These are phyloP conservation scores for Drosophila neonasuta DNA, from an alignment of 2,888 invertebrate species.

Conservation along the genomic window DNA sequence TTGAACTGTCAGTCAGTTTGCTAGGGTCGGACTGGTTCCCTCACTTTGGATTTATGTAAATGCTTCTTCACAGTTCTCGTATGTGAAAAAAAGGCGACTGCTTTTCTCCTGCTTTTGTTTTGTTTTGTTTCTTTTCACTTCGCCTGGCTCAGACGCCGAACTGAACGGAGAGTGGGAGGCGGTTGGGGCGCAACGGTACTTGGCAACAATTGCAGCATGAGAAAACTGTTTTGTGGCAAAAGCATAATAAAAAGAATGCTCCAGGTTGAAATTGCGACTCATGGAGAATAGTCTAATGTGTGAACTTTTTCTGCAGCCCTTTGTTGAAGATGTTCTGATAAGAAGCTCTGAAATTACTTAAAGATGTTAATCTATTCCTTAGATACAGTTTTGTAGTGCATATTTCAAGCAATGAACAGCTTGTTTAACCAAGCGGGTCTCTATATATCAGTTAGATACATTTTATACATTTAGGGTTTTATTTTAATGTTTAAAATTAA, in stretches of 20 bases:
- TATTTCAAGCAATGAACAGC: background rate
- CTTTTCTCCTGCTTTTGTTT: background rate
- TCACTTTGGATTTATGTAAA: constrained; percentile 64
- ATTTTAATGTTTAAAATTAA: too few species aligned
- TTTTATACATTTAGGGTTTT: background rate
- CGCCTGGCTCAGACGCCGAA: constrained; percentile 17
- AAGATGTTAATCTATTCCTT: background rate
- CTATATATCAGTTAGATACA: background rate
- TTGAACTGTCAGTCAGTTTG: constrained; percentile 74
- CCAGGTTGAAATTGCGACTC: constrained; percentile 58
- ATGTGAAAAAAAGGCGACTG: constrained; percentile 45
- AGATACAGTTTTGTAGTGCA: background rate
- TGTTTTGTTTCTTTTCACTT: background rate
- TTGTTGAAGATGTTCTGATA: background rate
- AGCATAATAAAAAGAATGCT: constrained; percentile 46
- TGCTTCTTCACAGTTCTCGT: constrained; percentile 37
- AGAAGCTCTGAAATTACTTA: background rate
- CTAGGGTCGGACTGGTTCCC: constrained; percentile 28
- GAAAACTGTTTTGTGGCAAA: constrained; percentile 62
- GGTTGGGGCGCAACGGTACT: constrained; percentile 62
- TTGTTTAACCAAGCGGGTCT: too few species aligned
- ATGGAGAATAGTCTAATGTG: background rate
- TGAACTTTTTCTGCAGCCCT: background rate
- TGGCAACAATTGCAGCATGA: constrained; percentile 74
- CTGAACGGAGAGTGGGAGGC: background rate